Percentiles rank a stretch among this genome's conserved stretches.
phyloP scores from a whole-genome alignment of 2,113 vertebrate genomes.

The Halcyon malimbica region DNA sequence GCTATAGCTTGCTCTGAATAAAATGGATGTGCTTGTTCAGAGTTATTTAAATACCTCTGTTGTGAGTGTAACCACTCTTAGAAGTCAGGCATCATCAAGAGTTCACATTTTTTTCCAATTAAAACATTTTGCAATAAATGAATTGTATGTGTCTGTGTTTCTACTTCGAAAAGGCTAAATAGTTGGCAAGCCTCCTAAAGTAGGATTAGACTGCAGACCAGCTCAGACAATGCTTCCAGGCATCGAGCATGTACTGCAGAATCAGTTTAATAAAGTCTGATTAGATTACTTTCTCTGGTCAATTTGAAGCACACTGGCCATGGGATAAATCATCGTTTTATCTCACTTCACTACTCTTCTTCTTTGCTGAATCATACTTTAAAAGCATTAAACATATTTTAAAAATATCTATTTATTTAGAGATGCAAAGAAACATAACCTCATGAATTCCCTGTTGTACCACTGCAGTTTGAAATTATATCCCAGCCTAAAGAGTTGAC shows the following conservation, averaged over 20 bases:
- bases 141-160: background rate
- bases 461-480: background rate
- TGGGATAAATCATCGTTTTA: conserved; percentile 69
- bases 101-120: background rate
- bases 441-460: background rate
- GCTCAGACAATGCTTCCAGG: conserved; percentile 72
- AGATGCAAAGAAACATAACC: background rate
- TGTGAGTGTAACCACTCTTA: background rate
- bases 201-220: conserved; percentile 65
- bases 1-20: background rate
- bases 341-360: conserved; percentile 63
- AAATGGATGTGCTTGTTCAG: background rate
- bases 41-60: background rate
- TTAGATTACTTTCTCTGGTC: conserved; percentile 75
- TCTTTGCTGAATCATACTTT: conserved; percentile 55
- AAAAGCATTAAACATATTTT: conserved; percentile 63
- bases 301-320: conserved; percentile 60
- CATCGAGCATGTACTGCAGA: conserved; percentile 53
- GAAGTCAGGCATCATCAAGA: background rate
- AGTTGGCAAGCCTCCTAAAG: conserved; percentile 54
- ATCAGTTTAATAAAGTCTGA: conserved; percentile 76
- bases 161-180: conserved; percentile 33
- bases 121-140: conserved; percentile 7
- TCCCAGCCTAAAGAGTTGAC: background rate
- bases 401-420: conserved; percentile 35